These are phyloP conservation scores for Thyatira batis DNA, from an alignment of 2,888 invertebrate genomes.

Conservation along the genomic window DNA sequence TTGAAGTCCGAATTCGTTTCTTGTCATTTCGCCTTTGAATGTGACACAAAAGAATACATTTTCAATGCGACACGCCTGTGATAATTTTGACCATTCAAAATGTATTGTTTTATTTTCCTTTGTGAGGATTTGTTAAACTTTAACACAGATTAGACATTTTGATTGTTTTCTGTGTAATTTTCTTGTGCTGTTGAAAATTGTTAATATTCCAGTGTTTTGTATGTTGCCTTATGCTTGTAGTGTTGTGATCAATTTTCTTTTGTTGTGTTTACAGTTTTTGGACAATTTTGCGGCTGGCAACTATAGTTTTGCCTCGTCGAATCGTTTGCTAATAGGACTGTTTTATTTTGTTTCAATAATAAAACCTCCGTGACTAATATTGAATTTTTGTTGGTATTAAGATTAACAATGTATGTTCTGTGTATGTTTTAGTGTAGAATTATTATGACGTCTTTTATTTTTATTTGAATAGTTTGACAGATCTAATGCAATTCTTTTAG, in stretches of 20 bases:
- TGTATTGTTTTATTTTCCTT: background rate
- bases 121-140: background rate
- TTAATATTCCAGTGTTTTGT: background rate
- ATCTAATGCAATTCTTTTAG: too few species aligned
- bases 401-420: too few species aligned
- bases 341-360: too few species aligned
- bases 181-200: background rate
- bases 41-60: background rate
- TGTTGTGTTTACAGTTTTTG: background rate
- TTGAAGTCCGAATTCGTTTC: background rate
- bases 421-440: too few species aligned
- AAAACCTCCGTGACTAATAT: too few species aligned
- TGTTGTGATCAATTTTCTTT: background rate
- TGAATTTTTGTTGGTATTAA: too few species aligned
- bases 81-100: constrained; percentile 1
- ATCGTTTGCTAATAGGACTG: too few species aligned
- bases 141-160: background rate
- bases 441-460: too few species aligned
- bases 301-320: background rate
- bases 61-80: background rate
- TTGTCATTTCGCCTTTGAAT: background rate
- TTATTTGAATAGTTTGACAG: too few species aligned
- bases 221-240: background rate
- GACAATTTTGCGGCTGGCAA: background rate
- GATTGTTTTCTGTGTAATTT: background rate